These are phyloP conservation scores for Palythoa heliodiscus DNA, from an alignment of 92 coral and sea anemone genomes.

Conservation along the genomic window DNA sequence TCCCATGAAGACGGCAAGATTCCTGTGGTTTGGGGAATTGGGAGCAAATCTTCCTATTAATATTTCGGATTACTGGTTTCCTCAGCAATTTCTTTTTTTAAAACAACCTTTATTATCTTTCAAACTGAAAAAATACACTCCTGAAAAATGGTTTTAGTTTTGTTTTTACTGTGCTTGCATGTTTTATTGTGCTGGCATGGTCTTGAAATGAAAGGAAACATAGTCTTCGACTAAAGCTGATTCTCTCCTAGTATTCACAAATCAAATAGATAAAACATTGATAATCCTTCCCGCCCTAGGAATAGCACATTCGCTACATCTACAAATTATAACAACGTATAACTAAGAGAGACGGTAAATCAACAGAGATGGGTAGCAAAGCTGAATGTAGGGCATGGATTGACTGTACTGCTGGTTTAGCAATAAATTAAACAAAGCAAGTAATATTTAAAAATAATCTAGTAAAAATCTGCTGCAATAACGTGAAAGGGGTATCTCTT, in stretches of 20 bases:
- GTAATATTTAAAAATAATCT: background rate
- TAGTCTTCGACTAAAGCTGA: background rate
- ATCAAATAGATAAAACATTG: too few species aligned
- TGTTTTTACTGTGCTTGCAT: too few species aligned
- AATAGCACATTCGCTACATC: background rate
- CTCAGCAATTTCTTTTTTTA: background rate
- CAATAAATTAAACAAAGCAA: background rate
- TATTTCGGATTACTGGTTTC: background rate
- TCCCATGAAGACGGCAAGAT: background rate
- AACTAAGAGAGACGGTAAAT: background rate
- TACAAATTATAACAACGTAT: background rate
- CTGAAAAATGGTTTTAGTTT: background rate
- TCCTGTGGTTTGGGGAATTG: constrained; percentile 2
- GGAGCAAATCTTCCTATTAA: background rate
- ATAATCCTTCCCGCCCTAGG: background rate
- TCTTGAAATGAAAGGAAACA: background rate
- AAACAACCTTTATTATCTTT: background rate
- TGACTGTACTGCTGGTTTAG: background rate
- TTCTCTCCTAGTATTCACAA: background rate
- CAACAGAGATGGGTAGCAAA: background rate
- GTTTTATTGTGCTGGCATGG: background rate
- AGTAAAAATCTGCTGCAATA: background rate
- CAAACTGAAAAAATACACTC: too few species aligned
- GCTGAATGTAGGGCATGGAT: background rate
- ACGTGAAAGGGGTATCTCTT: background rate